Percentiles rank a stretch among this genome's conserved stretches.
Evolutionary conservation across 2,888 invertebrate species (phyloP).

Genomic region (Rhopalosiphum nymphaeae): DNA sequence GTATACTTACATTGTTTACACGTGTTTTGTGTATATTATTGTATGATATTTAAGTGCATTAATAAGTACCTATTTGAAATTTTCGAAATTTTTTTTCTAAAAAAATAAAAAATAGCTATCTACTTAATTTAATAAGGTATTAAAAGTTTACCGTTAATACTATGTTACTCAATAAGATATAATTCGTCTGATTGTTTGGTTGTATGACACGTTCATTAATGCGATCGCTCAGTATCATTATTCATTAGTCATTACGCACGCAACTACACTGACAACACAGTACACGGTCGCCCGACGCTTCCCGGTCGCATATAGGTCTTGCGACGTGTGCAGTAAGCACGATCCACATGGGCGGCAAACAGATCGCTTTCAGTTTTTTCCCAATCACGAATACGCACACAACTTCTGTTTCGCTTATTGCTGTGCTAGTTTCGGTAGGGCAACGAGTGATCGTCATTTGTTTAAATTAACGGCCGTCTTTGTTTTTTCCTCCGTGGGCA

Average conservation of each 20-base stretch:
- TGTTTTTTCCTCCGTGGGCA: neutral
- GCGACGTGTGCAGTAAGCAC: neutral
- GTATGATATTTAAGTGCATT: no score
- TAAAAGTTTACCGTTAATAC: neutral
- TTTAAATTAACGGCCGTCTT: neutral
- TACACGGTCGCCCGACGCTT: neutral
- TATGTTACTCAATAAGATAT: neutral
- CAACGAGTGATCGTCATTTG: neutral
- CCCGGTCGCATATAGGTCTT: neutral
- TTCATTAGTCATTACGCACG: neutral
- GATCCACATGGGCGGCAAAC: neutral
- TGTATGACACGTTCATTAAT: neutral
- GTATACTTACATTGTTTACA: neutral
- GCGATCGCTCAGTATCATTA: neutral
- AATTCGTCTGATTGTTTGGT: neutral
- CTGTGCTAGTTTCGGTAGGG: neutral
- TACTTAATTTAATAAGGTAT: neutral
- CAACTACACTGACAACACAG: neutral
- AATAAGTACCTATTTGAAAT: no score
- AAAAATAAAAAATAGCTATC: neutral
- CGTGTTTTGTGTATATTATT: no score
- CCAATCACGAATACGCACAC: neutral
- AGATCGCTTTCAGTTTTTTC: neutral
- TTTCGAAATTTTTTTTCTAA: no score
- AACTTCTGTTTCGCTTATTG: neutral